A percentile compares a stretch with the other conserved stretches of the same genome.
Conservation (phyloP, 2,113 vertebrate species). For the Pristiophorus japonicus region DNA sequence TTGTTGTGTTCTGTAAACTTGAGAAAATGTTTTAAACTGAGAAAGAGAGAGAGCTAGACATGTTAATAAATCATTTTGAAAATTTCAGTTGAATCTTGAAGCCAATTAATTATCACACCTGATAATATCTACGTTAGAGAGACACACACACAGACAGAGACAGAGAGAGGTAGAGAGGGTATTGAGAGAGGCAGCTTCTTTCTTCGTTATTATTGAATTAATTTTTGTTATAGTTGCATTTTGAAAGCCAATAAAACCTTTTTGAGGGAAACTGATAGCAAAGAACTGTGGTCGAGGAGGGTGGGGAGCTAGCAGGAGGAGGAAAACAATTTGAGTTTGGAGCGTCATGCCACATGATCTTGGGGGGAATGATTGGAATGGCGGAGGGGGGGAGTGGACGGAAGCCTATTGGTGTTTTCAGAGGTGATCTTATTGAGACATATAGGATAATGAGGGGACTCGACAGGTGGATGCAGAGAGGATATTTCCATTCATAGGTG, state of each 20-base stretch:
- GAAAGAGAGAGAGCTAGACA: not conserved
- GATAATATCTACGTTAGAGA: not conserved
- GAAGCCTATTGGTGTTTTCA: no score
- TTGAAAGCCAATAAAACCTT: not conserved
- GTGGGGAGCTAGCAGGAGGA: not conserved
- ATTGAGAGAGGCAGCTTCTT: not conserved
- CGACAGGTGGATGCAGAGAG: no score
- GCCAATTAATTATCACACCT: not conserved
- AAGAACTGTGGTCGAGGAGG: not conserved
- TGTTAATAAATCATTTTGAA: not conserved
- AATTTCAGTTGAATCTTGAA: not conserved
- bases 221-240: not conserved
- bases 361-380: not conserved
- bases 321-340: not conserved
- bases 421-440: no score
- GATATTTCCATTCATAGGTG: no score
- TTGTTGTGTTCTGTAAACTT: not conserved
- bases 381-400: not conserved
- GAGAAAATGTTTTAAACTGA: not conserved
- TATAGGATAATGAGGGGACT: no score
- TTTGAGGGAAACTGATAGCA: not conserved
- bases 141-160: not conserved
- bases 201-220: not conserved
- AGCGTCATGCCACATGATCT: no score
- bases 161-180: not conserved